phyloP scores from a whole-genome alignment of 2,888 invertebrate genomes.

The Ophonus ardosiacus region DNA sequence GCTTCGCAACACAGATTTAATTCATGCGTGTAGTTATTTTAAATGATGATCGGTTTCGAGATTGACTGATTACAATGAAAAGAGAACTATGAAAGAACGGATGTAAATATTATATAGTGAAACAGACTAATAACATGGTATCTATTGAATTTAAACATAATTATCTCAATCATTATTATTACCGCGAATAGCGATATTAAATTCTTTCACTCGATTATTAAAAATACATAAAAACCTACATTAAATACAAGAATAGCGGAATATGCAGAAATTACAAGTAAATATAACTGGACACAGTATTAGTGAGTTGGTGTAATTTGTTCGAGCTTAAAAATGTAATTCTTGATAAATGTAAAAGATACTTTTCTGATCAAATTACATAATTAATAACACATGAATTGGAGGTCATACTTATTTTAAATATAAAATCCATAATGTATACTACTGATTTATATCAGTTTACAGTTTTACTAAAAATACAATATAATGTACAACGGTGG shows the following conservation, averaged over 20 bases:
- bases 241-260: neutral
- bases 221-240: slow-evolving; percentile 58
- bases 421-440: neutral
- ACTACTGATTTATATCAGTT: no score
- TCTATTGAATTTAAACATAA: slow-evolving; percentile 62
- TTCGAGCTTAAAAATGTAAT: neutral
- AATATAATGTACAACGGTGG: no score
- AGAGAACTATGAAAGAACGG: slow-evolving; percentile 48
- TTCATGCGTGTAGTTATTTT: slow-evolving; percentile 46
- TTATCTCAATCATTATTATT: slow-evolving; percentile 61
- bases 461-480: no score
- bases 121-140: slow-evolving; percentile 56
- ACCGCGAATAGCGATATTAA: slow-evolving; percentile 51
- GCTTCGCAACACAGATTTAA: slow-evolving; percentile 31
- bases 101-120: slow-evolving; percentile 49
- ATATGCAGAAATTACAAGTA: neutral
- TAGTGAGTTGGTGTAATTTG: no score
- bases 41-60: slow-evolving; percentile 42
- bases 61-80: slow-evolving; percentile 38
- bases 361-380: neutral
- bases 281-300: neutral
- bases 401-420: neutral
- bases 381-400: neutral
- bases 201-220: slow-evolving; percentile 53
- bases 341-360: neutral